phyloP scores from a whole-genome alignment of 1,140 invertebrate genomes.

The Sarcophaga peregrina region DNA sequence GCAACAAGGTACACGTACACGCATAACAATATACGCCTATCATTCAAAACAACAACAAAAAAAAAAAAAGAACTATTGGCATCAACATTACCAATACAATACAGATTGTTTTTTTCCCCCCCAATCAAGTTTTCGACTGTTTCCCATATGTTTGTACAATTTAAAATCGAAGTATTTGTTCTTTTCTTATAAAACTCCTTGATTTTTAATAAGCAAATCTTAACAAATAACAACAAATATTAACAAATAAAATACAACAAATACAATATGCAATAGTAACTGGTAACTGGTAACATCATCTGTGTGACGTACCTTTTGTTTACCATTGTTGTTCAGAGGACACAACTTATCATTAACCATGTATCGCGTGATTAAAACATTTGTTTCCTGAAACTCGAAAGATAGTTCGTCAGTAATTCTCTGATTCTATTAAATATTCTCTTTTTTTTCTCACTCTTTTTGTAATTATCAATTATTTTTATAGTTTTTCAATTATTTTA shows the following conservation, averaged over 20 bases:
- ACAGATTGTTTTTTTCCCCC: not conserved
- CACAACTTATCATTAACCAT: not conserved
- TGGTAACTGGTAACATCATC: slow-evolving; percentile 43
- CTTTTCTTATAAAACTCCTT: too few species aligned
- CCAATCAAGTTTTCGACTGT: too few species aligned
- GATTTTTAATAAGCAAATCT: not conserved
- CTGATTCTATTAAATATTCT: too few species aligned
- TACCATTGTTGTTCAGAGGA: slow-evolving; percentile 9
- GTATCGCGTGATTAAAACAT: slow-evolving; percentile 64
- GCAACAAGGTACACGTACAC: slow-evolving; percentile 38
- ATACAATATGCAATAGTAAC: too few species aligned
- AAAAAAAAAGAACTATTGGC: not conserved
- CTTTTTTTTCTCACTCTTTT: too few species aligned
- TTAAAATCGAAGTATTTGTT: too few species aligned
- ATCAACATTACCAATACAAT: not conserved
- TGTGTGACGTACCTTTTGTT: slow-evolving; percentile 63
- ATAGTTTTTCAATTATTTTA: too few species aligned
- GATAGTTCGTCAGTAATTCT: too few species aligned
- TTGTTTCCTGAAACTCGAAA: slow-evolving; percentile 55
- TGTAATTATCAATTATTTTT: too few species aligned
- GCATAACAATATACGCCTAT: not conserved
- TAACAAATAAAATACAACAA: not conserved
- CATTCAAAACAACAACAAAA: not conserved
- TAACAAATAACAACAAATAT: not conserved
- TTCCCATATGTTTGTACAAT: too few species aligned